Percentiles rank a stretch among this genome's conserved stretches.
Evolutionary conservation across 2,113 vertebrate genomes (phyloP).

Genomic region (Oryzias melastigma): DNA sequence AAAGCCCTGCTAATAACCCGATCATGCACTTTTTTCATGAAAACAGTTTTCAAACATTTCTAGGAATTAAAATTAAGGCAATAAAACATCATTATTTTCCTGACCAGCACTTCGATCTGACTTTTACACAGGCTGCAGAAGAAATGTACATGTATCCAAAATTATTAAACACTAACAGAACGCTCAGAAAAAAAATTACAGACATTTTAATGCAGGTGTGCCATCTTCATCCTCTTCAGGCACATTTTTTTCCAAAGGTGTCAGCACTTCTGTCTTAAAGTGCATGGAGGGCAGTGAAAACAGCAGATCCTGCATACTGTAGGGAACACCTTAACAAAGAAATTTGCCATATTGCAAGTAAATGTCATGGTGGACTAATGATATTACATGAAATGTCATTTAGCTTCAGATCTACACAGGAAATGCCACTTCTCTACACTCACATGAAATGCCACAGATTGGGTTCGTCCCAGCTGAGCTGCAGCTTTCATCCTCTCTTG

Average conservation of each 20-base stretch:
- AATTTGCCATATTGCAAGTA: slow-evolving; percentile 39
- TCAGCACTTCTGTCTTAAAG: background rate
- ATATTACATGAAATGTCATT: slow-evolving; percentile 60
- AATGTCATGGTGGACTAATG: slow-evolving; percentile 60
- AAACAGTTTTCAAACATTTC: too few relatives aligned
- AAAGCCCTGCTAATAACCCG: too few relatives aligned
- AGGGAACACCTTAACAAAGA: slow-evolving; percentile 34
- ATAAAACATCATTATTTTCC: too few relatives aligned
- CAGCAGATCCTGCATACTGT: background rate
- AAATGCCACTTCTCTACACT: slow-evolving; percentile 58
- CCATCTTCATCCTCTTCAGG: slow-evolving; percentile 1
- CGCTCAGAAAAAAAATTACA: background rate
- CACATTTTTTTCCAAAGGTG: slow-evolving; percentile 5
- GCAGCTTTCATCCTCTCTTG: slow-evolving; percentile 5
- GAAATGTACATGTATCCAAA: background rate
- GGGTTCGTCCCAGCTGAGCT: slow-evolving; percentile 11
- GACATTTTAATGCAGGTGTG: background rate
- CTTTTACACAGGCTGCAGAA: background rate
- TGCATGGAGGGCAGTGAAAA: slow-evolving; percentile 2
- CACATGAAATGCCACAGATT: slow-evolving; percentile 49
- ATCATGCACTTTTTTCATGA: too few relatives aligned
- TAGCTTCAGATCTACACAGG: slow-evolving; percentile 47
- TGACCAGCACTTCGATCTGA: background rate
- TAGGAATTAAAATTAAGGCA: too few relatives aligned
- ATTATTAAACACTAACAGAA: background rate